Evolutionary conservation across 2,888 invertebrate genomes (phyloP).

Genomic region (Auanema freiburgensis): DNA sequence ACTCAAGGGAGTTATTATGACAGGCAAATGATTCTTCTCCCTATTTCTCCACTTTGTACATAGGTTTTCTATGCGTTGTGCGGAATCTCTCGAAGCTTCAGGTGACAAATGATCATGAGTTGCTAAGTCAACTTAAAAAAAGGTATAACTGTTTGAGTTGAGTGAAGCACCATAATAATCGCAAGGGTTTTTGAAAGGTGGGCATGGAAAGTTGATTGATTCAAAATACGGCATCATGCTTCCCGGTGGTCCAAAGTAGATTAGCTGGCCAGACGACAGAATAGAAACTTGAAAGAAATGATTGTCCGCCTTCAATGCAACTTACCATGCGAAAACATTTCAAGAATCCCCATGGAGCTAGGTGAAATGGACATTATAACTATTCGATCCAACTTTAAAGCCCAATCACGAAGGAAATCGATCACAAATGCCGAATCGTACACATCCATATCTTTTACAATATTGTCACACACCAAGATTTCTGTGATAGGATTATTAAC

Average conservation of each 20-base stretch:
- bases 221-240: slow-evolving; percentile 84
- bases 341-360: slow-evolving; percentile 90
- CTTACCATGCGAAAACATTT: slow-evolving; percentile 79
- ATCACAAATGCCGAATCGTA: slow-evolving; percentile 93
- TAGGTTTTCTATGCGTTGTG: slow-evolving; percentile 85
- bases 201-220: slow-evolving; percentile 87
- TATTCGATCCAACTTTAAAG: slow-evolving; percentile 73
- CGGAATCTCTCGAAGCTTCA: slow-evolving; percentile 91
- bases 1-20: not conserved
- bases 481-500: slow-evolving; percentile 67
- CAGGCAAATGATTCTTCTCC: slow-evolving; percentile 1
- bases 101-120: slow-evolving; percentile 89
- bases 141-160: not conserved
- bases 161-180: slow-evolving; percentile 79
- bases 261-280: slow-evolving; percentile 84
- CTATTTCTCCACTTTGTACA: slow-evolving; percentile 74
- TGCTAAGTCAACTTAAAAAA: slow-evolving; percentile 82
- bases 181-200: slow-evolving; percentile 91
- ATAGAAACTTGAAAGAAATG: slow-evolving; percentile 71
- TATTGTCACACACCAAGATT: slow-evolving; percentile 83
- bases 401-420: slow-evolving; percentile 90
- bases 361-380: slow-evolving; percentile 89
- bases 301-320: not conserved
- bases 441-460: slow-evolving; percentile 86
- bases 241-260: slow-evolving; percentile 85